Percentiles rank a stretch among this genome's conserved stretches.
Conservation (phyloP, 2,113 vertebrate genomes). For the Siphamia tubifer region DNA sequence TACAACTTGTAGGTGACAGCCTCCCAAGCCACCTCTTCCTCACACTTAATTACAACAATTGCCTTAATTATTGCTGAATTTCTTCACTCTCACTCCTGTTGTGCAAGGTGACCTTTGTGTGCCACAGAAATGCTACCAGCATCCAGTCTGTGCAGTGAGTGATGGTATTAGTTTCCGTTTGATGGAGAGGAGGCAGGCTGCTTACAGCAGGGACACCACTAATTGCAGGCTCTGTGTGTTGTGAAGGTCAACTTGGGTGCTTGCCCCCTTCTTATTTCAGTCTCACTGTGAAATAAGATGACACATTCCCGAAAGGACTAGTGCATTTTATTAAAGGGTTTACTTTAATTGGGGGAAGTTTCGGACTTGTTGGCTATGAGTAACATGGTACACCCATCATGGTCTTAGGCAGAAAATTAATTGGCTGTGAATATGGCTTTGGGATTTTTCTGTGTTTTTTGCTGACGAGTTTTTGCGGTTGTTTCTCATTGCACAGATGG, state of each 20-base stretch:
- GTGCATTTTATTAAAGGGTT: conserved; percentile 43
- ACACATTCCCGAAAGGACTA: conserved; percentile 19
- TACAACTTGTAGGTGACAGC: conserved; percentile 30
- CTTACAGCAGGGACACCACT: conserved; percentile 65
- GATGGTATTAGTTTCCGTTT: conserved; percentile 68
- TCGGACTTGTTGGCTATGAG: conserved; percentile 41
- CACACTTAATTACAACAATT: conserved; percentile 73
- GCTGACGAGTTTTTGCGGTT: conserved; percentile 14
- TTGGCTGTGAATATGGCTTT: conserved; percentile 28
- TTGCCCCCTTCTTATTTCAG: conserved; percentile 32
- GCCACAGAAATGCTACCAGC: conserved; percentile 69
- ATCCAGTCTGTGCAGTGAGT: conserved; percentile 50
- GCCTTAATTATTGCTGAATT: conserved; percentile 72
- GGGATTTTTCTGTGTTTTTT: conserved; percentile 20
- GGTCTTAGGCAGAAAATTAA: conserved; percentile 38
- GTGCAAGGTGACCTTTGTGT: conserved; percentile 78
- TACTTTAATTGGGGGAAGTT: conserved; percentile 64
- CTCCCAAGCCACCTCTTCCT: conserved; percentile 59
- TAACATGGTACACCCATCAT: conserved; percentile 5
- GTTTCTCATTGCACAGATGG: background rate
- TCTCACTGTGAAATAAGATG: conserved; percentile 38
- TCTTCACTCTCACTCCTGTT: conserved; percentile 45
- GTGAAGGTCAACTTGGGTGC: conserved; percentile 71
- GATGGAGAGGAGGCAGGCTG: conserved; percentile 52
- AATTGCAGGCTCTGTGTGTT: conserved; percentile 71